Evolutionary conservation across 2,797 vertebrate genomes (phyloP).

Genomic region (Protonibea diacanthus): DNA sequence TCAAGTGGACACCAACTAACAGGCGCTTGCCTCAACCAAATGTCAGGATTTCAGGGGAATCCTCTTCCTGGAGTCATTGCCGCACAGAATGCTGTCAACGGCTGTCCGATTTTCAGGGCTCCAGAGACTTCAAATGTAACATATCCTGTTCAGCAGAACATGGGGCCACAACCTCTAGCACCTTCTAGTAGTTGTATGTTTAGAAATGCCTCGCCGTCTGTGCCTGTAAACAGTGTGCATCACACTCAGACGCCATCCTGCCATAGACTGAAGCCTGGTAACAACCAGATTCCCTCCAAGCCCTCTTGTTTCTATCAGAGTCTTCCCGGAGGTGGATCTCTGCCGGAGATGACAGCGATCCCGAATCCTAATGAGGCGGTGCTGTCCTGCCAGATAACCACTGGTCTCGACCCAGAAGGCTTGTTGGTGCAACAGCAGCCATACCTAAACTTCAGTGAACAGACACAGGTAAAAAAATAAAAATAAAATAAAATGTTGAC

Average conservation of each 20-base stretch:
- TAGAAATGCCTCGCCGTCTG: constrained; percentile 3
- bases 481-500: neutral
- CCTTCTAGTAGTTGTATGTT: constrained; percentile 76
- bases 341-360: constrained; percentile 25
- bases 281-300: constrained; percentile 52
- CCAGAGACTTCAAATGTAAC: constrained; percentile 31
- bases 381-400: constrained; percentile 58
- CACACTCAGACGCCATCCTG: constrained; percentile 40
- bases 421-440: constrained; percentile 66
- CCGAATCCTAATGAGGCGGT: constrained; percentile 39
- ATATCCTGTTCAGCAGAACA: constrained; percentile 48
- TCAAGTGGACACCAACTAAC: constrained; percentile 54
- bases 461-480: constrained; percentile 61
- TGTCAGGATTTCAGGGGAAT: constrained; percentile 58
- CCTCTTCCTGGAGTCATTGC: constrained; percentile 1
- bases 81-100: constrained; percentile 23
- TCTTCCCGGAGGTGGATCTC: constrained; percentile 13
- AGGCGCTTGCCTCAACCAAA: constrained; percentile 39
- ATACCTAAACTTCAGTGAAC: constrained; percentile 70
- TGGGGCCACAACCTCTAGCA: neutral
- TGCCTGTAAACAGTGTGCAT: constrained; percentile 45
- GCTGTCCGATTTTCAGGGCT: constrained; percentile 33
- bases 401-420: constrained; percentile 46
- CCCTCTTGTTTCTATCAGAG: constrained; percentile 75
- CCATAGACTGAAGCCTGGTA: constrained; percentile 49